Conservation (phyloP, 2,797 vertebrate species). For the Melanotaenia boesemani region DNA sequence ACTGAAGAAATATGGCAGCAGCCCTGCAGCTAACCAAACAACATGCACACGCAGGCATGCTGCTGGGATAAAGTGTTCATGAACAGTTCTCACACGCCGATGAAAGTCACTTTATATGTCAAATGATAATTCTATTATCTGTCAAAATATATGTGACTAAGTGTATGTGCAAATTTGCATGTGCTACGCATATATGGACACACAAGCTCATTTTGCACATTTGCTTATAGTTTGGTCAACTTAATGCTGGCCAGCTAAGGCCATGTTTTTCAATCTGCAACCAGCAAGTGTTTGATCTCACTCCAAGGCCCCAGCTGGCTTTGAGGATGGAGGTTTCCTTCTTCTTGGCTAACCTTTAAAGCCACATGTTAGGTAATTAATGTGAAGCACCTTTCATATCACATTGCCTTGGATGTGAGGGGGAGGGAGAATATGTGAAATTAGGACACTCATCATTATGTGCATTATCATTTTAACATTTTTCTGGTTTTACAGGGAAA, state of each 20-base stretch:
- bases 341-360: constrained; percentile 73
- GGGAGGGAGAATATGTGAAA: constrained; percentile 15
- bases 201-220: constrained; percentile 7
- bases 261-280: constrained; percentile 58
- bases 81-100: neutral
- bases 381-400: constrained; percentile 45
- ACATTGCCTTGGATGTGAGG: constrained; percentile 31
- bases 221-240: constrained; percentile 33
- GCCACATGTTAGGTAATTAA: constrained; percentile 66
- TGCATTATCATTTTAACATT: constrained; percentile 20
- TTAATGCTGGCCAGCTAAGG: constrained; percentile 33
- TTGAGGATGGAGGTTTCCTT: constrained; percentile 70
- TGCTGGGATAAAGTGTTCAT: neutral
- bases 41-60: constrained; percentile 19
- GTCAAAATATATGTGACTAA: neutral
- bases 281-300: constrained; percentile 67
- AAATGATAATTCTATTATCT: constrained; percentile 18
- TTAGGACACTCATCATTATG: constrained; percentile 9
- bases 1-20: constrained; percentile 40
- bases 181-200: neutral
- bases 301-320: constrained; percentile 75
- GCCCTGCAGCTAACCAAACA: constrained; percentile 42
- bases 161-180: too few species aligned
- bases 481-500: constrained; percentile 15
- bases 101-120: constrained; percentile 29